These are phyloP conservation scores for Brachypterus glaber DNA, from an alignment of 2,888 invertebrate genomes.

Conservation along the genomic window DNA sequence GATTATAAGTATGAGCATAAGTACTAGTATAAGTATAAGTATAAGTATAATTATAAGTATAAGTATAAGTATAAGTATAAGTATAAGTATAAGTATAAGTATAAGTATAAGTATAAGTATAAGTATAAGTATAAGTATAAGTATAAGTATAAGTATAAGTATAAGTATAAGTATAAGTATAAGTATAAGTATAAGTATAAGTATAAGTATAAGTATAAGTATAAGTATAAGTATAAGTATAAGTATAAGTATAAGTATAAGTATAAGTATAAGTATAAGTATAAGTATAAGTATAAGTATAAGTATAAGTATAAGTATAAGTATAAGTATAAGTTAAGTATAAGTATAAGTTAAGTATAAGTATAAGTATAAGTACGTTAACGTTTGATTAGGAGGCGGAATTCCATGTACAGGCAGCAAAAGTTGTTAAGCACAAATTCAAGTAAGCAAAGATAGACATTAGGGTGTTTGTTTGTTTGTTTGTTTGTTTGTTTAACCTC, in stretches of 20 bases:
- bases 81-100: slow-evolving; percentile 1
- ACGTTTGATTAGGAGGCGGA: too few relatives aligned
- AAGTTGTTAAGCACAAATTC: too few relatives aligned
- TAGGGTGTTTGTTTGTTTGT: too few relatives aligned
- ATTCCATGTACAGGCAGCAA: too few relatives aligned
- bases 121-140: slow-evolving; percentile 1
- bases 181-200: not conserved
- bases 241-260: slow-evolving; percentile 1
- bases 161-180: not conserved
- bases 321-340: not conserved
- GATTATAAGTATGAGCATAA: not conserved
- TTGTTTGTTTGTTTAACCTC: too few relatives aligned
- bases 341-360: not conserved
- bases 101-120: slow-evolving; percentile 1
- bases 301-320: slow-evolving; percentile 1
- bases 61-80: slow-evolving; percentile 1
- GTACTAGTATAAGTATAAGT: not conserved
- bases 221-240: slow-evolving; percentile 1
- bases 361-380: not conserved
- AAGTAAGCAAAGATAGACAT: too few relatives aligned
- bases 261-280: not conserved
- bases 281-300: slow-evolving; percentile 1
- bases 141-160: slow-evolving; percentile 1
- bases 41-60: not conserved
- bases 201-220: slow-evolving; percentile 1